Conservation (phyloP, 2,888 invertebrate species). For the Perithous albicinctus region DNA sequence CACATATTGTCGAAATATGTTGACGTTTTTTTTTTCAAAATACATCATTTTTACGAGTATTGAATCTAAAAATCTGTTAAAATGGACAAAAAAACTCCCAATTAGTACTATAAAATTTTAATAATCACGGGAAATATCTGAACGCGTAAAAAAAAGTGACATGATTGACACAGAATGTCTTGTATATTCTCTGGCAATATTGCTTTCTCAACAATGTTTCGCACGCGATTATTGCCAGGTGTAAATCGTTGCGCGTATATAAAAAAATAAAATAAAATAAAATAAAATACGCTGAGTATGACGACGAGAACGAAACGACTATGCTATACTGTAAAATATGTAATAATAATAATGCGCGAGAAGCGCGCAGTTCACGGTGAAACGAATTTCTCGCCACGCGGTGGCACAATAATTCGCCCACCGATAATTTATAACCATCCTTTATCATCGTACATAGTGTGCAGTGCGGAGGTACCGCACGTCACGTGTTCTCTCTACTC, state of each 20-base stretch:
- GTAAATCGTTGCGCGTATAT: constrained; percentile 25
- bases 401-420: constrained; percentile 57
- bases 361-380: constrained; percentile 10
- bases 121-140: too few relatives aligned
- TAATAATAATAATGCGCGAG: constrained; percentile 31
- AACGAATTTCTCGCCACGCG: constrained; percentile 49
- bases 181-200: too few relatives aligned
- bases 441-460: constrained; percentile 47
- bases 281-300: not conserved
- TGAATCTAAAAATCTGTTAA: too few relatives aligned
- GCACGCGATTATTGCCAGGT: constrained; percentile 12
- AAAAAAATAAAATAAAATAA: not conserved
- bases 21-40: too few relatives aligned
- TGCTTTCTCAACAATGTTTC: constrained; percentile 33
- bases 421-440: constrained; percentile 59
- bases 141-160: too few relatives aligned
- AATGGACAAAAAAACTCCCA: too few relatives aligned
- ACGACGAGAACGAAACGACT: constrained; percentile 26
- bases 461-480: not conserved
- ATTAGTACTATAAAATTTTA: too few relatives aligned
- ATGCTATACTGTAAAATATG: constrained; percentile 13
- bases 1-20: too few relatives aligned
- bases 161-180: too few relatives aligned
- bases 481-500: constrained; percentile 22
- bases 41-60: too few relatives aligned